Evolutionary conservation across 2,888 invertebrate genomes (phyloP), one percentile per base, ranked within the genome.

Genomic region (Mactromeris polynyma): DNA sequence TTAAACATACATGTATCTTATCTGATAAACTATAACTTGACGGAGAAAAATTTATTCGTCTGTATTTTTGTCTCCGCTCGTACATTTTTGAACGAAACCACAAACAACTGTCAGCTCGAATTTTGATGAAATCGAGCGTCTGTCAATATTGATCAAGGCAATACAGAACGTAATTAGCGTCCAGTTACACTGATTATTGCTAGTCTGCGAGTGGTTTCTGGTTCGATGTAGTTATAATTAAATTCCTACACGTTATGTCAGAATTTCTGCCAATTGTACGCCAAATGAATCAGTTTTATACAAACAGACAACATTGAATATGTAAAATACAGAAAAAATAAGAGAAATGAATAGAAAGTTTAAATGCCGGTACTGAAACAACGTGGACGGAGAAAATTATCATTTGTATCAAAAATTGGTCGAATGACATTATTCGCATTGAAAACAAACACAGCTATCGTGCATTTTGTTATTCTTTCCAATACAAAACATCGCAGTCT

Each of bases 121-220:
- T 73, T 69, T 36, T 73, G 73, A 36, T 73, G 31, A 36, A 73
- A 73, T 36, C 17, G 36, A 73, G 73, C 36, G 73, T 73, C 73
- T 73, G 73, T 36, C 73, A 36, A 73, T 73, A 73, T 36, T 73
- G 73, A 73, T 73, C 73, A 73, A 73, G 3, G 17, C 73, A 73
- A 73, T 36, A 33, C 73, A 36, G 17, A 73, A 36, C 33, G 31
- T 73, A 73, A 73, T 73, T 19, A 73, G 73, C 36, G 73, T 73
- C 73, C 36, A 36, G 33, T 73, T 33, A 73, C 17, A 73, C 33
- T 26, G 73, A 73, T 36, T 33, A 33, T 36, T 73, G 33, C 2
- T 1, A 17, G 73, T 73, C 33, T 33, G 73, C 36, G 36, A 73
- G 17, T 73, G 14, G 33, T 33, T 73, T 36, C 73, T 17, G 58